Conservation (phyloP, 1,140 invertebrate genomes). For the Doryteuthis pealeii region DNA sequence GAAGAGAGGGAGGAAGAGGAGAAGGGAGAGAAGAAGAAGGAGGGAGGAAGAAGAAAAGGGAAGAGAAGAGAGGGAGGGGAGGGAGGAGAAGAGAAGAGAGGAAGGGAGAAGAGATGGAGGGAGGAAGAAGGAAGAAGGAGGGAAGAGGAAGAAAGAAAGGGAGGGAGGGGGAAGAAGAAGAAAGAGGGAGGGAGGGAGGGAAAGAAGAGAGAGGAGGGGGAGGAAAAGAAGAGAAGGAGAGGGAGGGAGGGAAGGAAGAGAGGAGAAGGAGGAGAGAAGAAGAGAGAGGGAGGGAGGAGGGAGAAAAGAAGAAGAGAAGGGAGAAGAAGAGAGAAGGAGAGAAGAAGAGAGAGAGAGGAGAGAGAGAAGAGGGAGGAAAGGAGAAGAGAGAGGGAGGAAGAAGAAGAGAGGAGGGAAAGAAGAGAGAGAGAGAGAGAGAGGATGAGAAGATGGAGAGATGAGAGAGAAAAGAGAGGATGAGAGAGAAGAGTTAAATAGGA, state of each 20-base stretch:
- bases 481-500: background rate
- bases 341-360: too few relatives aligned
- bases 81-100: background rate
- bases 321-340: too few relatives aligned
- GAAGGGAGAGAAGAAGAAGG: background rate
- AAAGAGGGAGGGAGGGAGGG: background rate
- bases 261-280: background rate
- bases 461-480: too few relatives aligned
- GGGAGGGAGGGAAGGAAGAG: background rate
- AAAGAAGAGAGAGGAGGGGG: too few relatives aligned
- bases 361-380: too few relatives aligned
- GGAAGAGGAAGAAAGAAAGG: background rate
- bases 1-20: too few relatives aligned
- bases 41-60: background rate
- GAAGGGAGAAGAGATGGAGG: too few relatives aligned
- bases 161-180: background rate
- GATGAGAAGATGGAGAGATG: too few relatives aligned
- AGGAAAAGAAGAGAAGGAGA: background rate
- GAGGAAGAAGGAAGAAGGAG: background rate
- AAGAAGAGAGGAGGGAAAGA: background rate
- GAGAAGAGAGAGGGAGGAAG: background rate
- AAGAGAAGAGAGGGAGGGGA: background rate
- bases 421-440: slow-evolving; percentile 1
- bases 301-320: background rate
- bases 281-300: too few relatives aligned